Evolutionary conservation across 2,797 vertebrate genomes (phyloP), one percentile per base, ranked within the genome.

Genomic region (Rhinella marina): DNA sequence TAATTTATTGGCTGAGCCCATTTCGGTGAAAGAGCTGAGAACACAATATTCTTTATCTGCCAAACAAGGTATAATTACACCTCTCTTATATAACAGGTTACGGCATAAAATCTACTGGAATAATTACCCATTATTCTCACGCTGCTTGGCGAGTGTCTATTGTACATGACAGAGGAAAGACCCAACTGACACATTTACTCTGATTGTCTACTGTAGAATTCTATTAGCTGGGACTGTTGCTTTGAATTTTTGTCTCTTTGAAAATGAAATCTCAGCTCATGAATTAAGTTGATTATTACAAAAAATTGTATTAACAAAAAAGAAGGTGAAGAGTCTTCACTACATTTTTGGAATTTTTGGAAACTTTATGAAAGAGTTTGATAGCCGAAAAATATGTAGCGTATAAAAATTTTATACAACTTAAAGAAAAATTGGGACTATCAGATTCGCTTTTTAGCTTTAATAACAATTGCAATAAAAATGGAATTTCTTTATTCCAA

Each of bases 11-110:
- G 19, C 59, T 88, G 68, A 59, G 27, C 56, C 32, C 25, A 59
- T 82, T 66, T 66, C 19, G 78, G 48, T 62, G 25, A 52, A 66
- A 59, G 54, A 56, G 48, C 27, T 68, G 41, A 17, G 87, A 50
- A 59, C 73, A 59, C 52, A 29, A 50, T 57, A 66, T 82, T 78
- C 86, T 84, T 80, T 88, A 52, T 78, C 86, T 13, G 84, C 79
- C 88, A 77, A 48, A 75, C 84, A 32, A 59, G 62, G 79, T 68
- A 62, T 77, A 66, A 82, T 82, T 68, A 68, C 72, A 59, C 16
- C 64, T 23, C 29, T 64, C 72, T 83, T 88, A 88, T 85, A 75
- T 88, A 88, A 86, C 78, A 48, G 73, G 14, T 80, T 81, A 64
- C 48, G 61, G 32, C 75, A 86, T 10, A 29, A 62, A 14, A 77